Evolutionary conservation across 1,140 invertebrate genomes (phyloP).

Genomic region (Bemisia tabaci): DNA sequence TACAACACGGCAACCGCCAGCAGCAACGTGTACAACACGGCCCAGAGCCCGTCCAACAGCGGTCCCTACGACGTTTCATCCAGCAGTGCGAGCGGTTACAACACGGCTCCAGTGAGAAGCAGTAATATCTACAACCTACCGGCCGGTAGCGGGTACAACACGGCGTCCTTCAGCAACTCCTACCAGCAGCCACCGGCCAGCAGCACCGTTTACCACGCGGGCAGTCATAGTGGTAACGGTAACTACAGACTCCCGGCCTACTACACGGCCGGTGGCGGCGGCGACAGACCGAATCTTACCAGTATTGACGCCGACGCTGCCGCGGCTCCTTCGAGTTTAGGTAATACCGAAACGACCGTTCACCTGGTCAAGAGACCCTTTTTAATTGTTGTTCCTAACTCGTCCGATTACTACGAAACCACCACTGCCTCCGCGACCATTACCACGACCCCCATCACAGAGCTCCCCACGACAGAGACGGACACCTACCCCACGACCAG

Average conservation of each 20-base stretch:
- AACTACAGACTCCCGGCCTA: neutral
- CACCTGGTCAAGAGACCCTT: neutral
- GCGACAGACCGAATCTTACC: neutral
- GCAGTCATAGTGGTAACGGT: neutral
- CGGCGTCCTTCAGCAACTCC: too few relatives aligned
- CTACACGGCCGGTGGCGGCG: neutral
- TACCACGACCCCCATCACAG: too few relatives aligned
- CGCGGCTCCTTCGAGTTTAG: neutral
- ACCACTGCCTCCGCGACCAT: neutral
- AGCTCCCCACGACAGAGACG: neutral
- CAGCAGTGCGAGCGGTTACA: neutral
- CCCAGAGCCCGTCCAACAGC: too few relatives aligned
- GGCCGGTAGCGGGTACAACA: neutral
- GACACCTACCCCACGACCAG: neutral
- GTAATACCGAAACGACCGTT: neutral
- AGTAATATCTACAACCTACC: neutral
- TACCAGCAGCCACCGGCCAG: too few relatives aligned
- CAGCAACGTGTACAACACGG: too few relatives aligned
- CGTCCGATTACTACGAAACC: neutral
- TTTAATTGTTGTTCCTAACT: neutral
- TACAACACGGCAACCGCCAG: neutral
- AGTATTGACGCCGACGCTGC: neutral
- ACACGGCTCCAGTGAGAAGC: neutral
- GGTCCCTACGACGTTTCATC: too few relatives aligned
- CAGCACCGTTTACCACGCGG: neutral